A percentile compares a stretch with the other conserved stretches of the same genome.
These are phyloP conservation scores for Ciconia nigra DNA, from an alignment of 2,797 vertebrate species.

Conservation along the genomic window DNA sequence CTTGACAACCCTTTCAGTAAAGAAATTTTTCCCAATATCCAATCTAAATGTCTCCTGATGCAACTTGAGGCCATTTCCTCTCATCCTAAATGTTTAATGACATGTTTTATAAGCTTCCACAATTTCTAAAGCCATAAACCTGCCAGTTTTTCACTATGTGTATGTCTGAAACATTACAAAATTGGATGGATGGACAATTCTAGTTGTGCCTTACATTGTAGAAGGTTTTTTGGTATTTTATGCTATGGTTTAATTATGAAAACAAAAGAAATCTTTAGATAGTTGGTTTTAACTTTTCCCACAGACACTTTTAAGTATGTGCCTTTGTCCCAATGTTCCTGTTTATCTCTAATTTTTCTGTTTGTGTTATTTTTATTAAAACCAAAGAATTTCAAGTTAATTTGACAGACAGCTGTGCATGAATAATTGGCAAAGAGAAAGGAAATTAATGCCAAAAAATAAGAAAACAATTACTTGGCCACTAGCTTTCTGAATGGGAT, in stretches of 20 bases:
- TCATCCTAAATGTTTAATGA: neutral
- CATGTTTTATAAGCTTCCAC: neutral
- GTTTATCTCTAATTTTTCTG: neutral
- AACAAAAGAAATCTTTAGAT: neutral
- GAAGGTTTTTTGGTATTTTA: neutral
- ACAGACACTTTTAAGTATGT: neutral
- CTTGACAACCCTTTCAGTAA: too few relatives aligned
- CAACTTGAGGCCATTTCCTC: too few relatives aligned
- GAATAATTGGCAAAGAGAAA: neutral
- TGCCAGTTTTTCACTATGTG: neutral
- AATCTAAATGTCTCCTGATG: too few relatives aligned
- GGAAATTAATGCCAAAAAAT: neutral
- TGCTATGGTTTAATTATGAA: neutral
- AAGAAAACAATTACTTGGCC: neutral
- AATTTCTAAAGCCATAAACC: neutral
- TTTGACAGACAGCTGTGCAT: neutral
- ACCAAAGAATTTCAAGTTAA: neutral
- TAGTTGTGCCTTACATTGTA: neutral
- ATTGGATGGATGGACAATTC: neutral
- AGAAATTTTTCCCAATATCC: too few relatives aligned
- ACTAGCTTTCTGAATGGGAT: neutral
- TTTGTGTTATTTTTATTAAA: neutral
- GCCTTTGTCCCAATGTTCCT: neutral
- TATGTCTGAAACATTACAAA: neutral
- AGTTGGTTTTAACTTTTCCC: neutral